A percentile compares a stretch with the other conserved stretches of the same genome.
Evolutionary conservation across 2,888 invertebrate genomes (phyloP).

Genomic region (Eurois occulta): DNA sequence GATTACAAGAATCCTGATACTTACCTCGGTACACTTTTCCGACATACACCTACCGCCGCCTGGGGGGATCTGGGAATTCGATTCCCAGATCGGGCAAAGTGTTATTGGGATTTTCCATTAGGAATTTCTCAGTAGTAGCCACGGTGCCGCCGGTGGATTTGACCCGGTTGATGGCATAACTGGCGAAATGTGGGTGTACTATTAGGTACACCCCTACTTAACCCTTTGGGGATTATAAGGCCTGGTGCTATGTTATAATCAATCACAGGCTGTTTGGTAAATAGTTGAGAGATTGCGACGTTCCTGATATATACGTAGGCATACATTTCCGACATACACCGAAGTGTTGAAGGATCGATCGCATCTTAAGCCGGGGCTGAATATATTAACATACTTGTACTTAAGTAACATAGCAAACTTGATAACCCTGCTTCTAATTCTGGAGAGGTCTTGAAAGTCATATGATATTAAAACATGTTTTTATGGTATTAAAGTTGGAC

Average conservation of each 20-base stretch:
- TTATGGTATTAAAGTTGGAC: background rate
- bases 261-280: background rate
- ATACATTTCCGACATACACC: background rate
- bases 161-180: background rate
- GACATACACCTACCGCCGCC: too few species aligned
- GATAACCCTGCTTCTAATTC: background rate
- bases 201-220: background rate
- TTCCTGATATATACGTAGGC: background rate
- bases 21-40: too few species aligned
- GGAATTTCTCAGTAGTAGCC: background rate
- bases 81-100: background rate
- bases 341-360: background rate
- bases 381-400: slow-evolving; percentile 2
- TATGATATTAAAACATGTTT: background rate
- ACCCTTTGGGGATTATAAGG: background rate
- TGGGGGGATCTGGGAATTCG: too few species aligned
- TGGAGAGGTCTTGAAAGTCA: background rate
- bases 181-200: background rate
- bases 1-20: too few species aligned
- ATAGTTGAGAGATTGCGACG: background rate
- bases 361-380: background rate
- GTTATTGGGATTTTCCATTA: background rate
- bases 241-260: background rate
- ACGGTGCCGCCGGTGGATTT: background rate
- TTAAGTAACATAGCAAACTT: background rate